These are phyloP conservation scores for Enteromius thamalakanensis DNA, from an alignment of 2,797 vertebrate genomes.

Conservation along the genomic window DNA sequence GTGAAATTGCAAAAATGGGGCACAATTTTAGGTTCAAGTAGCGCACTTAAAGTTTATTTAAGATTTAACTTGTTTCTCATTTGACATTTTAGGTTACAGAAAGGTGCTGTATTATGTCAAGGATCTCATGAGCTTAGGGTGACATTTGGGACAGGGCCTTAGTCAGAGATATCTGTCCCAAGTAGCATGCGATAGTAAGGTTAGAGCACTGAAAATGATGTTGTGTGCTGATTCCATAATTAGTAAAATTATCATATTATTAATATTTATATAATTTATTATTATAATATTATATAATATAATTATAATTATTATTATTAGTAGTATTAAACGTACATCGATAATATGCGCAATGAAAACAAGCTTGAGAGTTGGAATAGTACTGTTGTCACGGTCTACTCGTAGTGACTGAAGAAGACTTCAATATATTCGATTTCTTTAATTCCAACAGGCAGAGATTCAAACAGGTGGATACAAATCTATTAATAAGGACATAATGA, in stretches of 20 bases:
- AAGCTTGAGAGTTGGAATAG: background rate
- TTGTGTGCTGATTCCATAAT: background rate
- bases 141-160: background rate
- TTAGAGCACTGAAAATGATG: background rate
- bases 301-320: too few relatives aligned
- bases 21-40: background rate
- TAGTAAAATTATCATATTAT: background rate
- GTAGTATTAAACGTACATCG: too few relatives aligned
- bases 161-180: background rate
- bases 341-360: background rate
- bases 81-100: background rate
- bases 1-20: background rate
- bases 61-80: background rate
- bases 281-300: too few relatives aligned
- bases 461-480: too few relatives aligned
- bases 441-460: too few relatives aligned
- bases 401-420: too few relatives aligned
- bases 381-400: background rate
- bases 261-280: too few relatives aligned
- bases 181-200: too few relatives aligned
- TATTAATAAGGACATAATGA: too few relatives aligned
- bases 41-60: background rate
- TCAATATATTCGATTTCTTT: too few relatives aligned
- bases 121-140: background rate
- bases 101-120: background rate